Base-by-base conservation (phyloP, 2,113 vertebrate species). In the Rhinolophus ferrumequinum region DNA sequence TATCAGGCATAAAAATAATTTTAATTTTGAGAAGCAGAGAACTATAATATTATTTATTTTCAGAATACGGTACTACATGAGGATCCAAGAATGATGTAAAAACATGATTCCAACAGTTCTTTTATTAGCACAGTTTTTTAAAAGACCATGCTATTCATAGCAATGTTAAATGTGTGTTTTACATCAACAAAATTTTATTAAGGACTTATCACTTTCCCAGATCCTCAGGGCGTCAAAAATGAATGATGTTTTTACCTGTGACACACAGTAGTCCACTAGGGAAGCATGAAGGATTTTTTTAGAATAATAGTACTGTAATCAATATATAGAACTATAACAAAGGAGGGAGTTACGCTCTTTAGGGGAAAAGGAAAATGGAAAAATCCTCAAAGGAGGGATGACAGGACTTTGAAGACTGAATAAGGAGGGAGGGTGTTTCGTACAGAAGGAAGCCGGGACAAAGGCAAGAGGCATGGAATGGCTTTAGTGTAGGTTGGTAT, bases 11-110 rank as follows among this genome's bases (percentile, higher is more conserved):
- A 89, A 88, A 88, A 97, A 64, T 86, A 88, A 93, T 92, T 28
- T 94, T 84, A 84, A 84, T 83, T 90, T 56, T 95, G 33, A 83
- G 50, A 56, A 93, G 5, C 16, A 94, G 26, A 95, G 47, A 77
- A 75, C 16, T 69, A 14, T 80, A 54, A 67, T 66, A 54, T 72
- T 69, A 80, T n/a, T 73, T 95, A 73, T 58, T 84, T 95, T 80
- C 50, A 67, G 38, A 92, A 44, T 72, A 91, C 22, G 14, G 41
- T 82, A 35, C n/a, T 69, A 13, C 72, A 12, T 91, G 47, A 76
- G 6, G 67, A 77, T 62, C 64, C 56, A 85, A 28, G 50, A 82
- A 81, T 94, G 22, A 88, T 52, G 5, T 35, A 76, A 90, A 91
- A 92, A 77, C 3, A 62, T 4, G 12, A 19, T 75, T 86, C 38